Base-by-base conservation (phyloP, 2,888 invertebrate genomes). In the Hypomecis atomaria region DNA sequence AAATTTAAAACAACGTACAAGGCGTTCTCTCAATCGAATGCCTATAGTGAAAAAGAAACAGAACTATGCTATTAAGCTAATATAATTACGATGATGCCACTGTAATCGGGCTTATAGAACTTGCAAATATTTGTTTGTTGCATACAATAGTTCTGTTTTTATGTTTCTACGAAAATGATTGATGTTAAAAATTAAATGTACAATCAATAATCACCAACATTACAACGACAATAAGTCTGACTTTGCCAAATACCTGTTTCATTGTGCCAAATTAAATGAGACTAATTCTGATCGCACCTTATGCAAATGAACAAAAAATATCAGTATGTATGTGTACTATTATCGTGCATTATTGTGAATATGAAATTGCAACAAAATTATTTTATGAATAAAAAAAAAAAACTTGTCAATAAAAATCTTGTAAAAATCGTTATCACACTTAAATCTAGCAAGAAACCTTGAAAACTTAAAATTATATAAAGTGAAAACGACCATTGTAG, bases 401-500 rank as follows among this genome's bases (percentile, higher is more conserved):
- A 11, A 4, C 11, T 37, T 8, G 37, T 37, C 23, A 9, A 11
- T 5, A 34, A 34, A 6, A 34, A 48, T 10, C 33, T 5, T 34
- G 34, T 47, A 34, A 47, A 47, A 47, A 10, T 47, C 34, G 47
- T 47, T 47, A 47, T 34, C 47, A 34, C 34, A 47, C 10, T 49
- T 49, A 36, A 49, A 34, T 34, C 36, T 49, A 37, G 49, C 11
- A 2, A 49, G 13, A 11, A 37, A 37, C 11, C 49, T 37, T 47
- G 13, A 11, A 37, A 37, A 37, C 49, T 37, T 47, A 33, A 23
- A 23, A 45, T 47, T 50, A 50, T 50, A 7, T 37, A 11, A 50
- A 65, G 53, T 47, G 36, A 58, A 62, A 61, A 63, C 48, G 62
- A 69, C 67, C 71, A 71, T 62, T 62, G 48, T 58, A 59, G 42